phyloP scores from a whole-genome alignment of 2,888 invertebrate species.

The Ectemnius cavifrons region DNA sequence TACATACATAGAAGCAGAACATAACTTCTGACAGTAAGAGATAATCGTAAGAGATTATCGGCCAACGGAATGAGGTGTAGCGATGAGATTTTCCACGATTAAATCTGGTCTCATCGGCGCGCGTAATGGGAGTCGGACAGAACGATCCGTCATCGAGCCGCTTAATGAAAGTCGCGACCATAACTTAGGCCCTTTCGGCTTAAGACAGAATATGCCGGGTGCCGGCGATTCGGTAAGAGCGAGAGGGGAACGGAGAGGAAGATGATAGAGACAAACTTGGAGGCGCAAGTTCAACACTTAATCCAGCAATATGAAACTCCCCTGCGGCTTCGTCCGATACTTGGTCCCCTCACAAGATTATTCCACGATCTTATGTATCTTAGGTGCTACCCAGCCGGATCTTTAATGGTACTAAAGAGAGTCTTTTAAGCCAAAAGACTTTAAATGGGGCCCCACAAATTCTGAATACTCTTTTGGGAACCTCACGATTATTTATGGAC shows the following conservation, averaged over 20 bases:
- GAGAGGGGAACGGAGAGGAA: too few species aligned
- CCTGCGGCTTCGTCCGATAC: slow-evolving; percentile 63
- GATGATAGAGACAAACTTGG: slow-evolving; percentile 29
- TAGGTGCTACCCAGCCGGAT: slow-evolving; percentile 11
- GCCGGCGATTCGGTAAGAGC: slow-evolving; percentile 26
- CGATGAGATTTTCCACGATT: slow-evolving; percentile 22
- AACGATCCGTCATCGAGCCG: slow-evolving; percentile 71
- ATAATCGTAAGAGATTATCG: too few species aligned
- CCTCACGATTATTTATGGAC: too few species aligned
- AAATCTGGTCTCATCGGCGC: slow-evolving; percentile 50
- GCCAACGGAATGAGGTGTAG: too few species aligned
- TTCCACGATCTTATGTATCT: slow-evolving; percentile 34
- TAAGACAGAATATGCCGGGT: slow-evolving; percentile 49
- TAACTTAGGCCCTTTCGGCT: slow-evolving; percentile 59
- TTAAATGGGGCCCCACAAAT: too few species aligned
- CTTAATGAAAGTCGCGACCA: slow-evolving; percentile 72
- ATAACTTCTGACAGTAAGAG: too few species aligned
- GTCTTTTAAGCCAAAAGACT: not conserved
- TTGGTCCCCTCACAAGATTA: slow-evolving; percentile 54
- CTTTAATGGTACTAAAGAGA: slow-evolving; percentile 17
- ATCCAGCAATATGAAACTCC: slow-evolving; percentile 70
- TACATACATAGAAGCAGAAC: too few species aligned
- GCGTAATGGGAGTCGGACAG: slow-evolving; percentile 56
- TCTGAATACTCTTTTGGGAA: too few species aligned
- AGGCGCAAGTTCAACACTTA: slow-evolving; percentile 61